phyloP scores from a whole-genome alignment of 2,888 invertebrate genomes.

The Willowsia nigromaculata region DNA sequence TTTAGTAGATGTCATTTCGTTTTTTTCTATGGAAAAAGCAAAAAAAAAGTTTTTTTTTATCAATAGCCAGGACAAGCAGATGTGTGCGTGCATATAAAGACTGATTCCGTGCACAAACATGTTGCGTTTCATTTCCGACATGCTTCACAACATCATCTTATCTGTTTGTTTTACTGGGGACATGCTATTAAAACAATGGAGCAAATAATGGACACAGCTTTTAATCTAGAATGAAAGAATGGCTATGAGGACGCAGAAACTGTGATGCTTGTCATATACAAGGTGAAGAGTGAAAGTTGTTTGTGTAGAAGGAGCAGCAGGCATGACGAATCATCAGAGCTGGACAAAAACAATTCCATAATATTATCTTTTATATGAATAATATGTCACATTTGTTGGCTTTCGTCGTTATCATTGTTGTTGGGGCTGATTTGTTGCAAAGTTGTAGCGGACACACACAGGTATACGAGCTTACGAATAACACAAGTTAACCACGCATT shows the following conservation, averaged over 20 bases:
- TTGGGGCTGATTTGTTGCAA: conserved; percentile 8
- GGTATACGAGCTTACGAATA: too few relatives aligned
- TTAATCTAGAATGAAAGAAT: not conserved
- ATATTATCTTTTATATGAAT: conserved; percentile 37
- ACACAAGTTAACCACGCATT: too few relatives aligned
- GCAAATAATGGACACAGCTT: not conserved
- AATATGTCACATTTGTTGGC: conserved; percentile 25
- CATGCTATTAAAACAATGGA: not conserved
- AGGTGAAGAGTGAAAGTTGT: not conserved
- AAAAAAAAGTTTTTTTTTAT: not conserved
- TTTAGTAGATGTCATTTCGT: not conserved
- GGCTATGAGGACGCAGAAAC: too few relatives aligned
- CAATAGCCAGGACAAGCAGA: not conserved
- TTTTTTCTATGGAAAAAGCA: not conserved
- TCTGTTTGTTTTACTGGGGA: conserved; percentile 1
- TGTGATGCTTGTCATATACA: not conserved
- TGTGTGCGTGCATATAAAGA: not conserved
- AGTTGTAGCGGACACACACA: too few relatives aligned
- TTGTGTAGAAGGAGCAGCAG: not conserved
- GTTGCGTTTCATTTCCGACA: not conserved
- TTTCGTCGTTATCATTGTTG: conserved; percentile 6
- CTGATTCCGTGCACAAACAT: not conserved
- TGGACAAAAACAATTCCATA: not conserved
- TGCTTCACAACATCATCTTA: not conserved
- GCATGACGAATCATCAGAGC: not conserved